phyloP scores from a whole-genome alignment of 2,113 vertebrate species.

The Hydropotes inermis region DNA sequence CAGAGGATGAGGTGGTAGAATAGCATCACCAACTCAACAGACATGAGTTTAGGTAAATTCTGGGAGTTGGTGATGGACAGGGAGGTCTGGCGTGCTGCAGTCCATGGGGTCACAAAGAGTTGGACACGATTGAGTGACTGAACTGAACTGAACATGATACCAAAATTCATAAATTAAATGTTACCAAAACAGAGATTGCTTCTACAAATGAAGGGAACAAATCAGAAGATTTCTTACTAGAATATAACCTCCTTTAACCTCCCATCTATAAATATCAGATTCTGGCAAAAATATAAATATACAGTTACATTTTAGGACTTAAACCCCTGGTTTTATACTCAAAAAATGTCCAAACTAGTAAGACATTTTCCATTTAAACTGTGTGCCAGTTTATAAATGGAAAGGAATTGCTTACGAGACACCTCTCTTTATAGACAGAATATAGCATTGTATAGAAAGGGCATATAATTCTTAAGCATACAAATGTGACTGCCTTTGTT shows the following conservation, averaged over 20 bases:
- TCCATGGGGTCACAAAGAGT: neutral
- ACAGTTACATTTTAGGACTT: neutral
- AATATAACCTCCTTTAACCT: neutral
- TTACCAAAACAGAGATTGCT: neutral
- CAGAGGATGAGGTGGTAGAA: neutral
- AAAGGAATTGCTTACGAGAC: neutral
- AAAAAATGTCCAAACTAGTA: neutral
- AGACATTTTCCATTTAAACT: neutral
- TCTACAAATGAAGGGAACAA: conserved; percentile 2
- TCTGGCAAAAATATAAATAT: neutral
- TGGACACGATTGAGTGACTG: neutral
- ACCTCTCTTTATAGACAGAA: neutral
- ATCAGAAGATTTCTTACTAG: neutral
- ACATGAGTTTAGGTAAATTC: neutral
- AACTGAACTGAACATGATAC: neutral
- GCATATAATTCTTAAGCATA: neutral
- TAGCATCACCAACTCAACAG: neutral
- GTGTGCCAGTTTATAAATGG: neutral
- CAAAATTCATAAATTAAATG: neutral
- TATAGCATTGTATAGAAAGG: neutral
- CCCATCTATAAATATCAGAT: neutral
- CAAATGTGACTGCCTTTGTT: neutral
- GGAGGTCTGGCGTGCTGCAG: neutral
- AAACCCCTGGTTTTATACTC: neutral
- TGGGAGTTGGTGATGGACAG: neutral